phyloP scores from a whole-genome alignment of 2,888 invertebrate genomes.

The Ectemnius lituratus region DNA sequence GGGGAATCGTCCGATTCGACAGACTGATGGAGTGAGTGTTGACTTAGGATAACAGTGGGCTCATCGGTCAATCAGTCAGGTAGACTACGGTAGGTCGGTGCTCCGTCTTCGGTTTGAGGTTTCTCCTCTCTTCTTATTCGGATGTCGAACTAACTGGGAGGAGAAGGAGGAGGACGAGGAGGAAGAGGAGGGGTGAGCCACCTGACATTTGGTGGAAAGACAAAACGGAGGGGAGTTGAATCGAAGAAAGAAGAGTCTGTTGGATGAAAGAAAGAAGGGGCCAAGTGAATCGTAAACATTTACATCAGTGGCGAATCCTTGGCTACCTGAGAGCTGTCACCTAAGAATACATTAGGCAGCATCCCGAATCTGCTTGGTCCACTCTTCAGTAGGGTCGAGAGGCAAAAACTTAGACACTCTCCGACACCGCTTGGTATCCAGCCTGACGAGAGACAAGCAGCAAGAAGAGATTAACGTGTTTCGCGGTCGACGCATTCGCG shows the following conservation, averaged over 20 bases:
- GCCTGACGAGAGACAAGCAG: too few relatives aligned
- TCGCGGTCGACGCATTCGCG: too few relatives aligned
- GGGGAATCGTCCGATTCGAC: slow-evolving; percentile 62
- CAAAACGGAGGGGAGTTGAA: slow-evolving; percentile 34
- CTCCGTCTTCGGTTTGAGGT: slow-evolving; percentile 70
- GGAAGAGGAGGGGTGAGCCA: too few relatives aligned
- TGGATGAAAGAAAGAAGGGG: slow-evolving; percentile 5
- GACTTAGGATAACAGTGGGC: slow-evolving; percentile 77
- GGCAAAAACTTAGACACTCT: too few relatives aligned
- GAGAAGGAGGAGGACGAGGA: too few relatives aligned
- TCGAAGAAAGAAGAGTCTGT: slow-evolving; percentile 24
- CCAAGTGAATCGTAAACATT: slow-evolving; percentile 40
- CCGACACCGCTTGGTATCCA: too few relatives aligned
- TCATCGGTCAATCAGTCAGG: slow-evolving; percentile 78
- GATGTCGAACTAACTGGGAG: slow-evolving; percentile 70
- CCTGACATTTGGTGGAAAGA: slow-evolving; percentile 54
- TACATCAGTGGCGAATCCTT: slow-evolving; percentile 34
- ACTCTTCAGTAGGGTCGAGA: too few relatives aligned
- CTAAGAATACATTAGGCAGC: slow-evolving; percentile 6
- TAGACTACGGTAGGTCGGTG: slow-evolving; percentile 70
- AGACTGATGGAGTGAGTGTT: slow-evolving; percentile 77
- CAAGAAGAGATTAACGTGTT: too few relatives aligned
- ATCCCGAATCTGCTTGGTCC: too few relatives aligned
- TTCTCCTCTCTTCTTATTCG: slow-evolving; percentile 61
- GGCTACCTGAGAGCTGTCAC: neutral